Evolutionary conservation across 2,113 vertebrate genomes (phyloP).

Genomic region (Lonchura striata): DNA sequence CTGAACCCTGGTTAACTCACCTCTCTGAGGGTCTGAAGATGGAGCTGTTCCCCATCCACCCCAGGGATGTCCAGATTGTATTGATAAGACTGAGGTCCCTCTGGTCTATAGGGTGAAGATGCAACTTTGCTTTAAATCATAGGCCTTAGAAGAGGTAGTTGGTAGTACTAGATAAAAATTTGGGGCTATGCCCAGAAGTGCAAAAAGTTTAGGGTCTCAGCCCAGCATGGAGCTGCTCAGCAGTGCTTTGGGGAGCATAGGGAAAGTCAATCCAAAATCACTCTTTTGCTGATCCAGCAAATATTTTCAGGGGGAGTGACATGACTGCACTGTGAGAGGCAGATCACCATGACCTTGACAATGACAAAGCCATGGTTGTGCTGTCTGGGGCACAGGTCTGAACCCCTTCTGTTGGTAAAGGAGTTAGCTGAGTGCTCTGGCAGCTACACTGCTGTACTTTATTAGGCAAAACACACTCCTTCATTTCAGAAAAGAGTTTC

Average conservation of each 20-base stretch:
- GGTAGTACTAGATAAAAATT: not conserved
- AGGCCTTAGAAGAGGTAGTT: not conserved
- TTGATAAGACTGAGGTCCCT: not conserved
- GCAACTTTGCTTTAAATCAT: not conserved
- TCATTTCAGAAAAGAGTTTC: not conserved
- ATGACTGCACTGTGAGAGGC: not conserved
- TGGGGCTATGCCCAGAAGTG: not conserved
- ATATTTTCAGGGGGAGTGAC: not conserved
- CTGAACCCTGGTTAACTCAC: not conserved
- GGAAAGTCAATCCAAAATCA: not conserved
- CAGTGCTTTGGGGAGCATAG: not conserved
- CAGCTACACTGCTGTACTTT: not conserved
- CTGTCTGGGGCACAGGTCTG: not conserved
- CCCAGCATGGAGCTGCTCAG: not conserved
- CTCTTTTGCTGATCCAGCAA: not conserved
- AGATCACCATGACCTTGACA: fast-evolving
- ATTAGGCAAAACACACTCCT: not conserved
- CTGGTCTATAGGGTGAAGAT: not conserved
- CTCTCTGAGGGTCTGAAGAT: not conserved
- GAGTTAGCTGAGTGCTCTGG: not conserved
- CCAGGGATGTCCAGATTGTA: not conserved
- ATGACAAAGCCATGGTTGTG: fast-evolving
- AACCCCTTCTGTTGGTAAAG: not conserved
- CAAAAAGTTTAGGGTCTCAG: not conserved
- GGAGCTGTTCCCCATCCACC: not conserved